Conservation (phyloP, 2,888 invertebrate genomes). For the Drosophila paranaensis region DNA sequence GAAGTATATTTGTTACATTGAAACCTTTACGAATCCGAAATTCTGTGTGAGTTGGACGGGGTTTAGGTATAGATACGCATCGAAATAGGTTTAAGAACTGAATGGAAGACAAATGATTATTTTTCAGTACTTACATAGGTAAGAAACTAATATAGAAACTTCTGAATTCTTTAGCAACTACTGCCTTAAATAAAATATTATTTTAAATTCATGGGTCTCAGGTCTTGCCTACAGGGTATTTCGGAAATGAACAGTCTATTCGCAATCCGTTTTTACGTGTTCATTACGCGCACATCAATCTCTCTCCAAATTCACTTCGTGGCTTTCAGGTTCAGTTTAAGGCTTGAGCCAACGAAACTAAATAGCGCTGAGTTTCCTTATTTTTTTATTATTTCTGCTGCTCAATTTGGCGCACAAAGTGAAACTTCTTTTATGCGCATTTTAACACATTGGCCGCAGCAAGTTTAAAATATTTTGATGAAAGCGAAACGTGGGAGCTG, state of each 20-base stretch:
- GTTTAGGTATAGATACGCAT: too few species aligned
- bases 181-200: too few species aligned
- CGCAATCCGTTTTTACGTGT: not conserved
- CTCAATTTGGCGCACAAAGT: conserved; percentile 8
- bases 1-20: too few species aligned
- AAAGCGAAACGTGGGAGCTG: conserved; percentile 10
- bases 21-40: too few species aligned
- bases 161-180: too few species aligned
- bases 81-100: too few species aligned
- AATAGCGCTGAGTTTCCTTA: conserved; percentile 21
- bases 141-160: too few species aligned
- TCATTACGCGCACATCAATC: conserved; percentile 33
- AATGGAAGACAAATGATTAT: too few species aligned
- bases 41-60: too few species aligned
- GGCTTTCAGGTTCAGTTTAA: conserved; percentile 11
- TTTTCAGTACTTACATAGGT: not conserved
- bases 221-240: conserved; percentile 2
- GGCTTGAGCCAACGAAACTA: conserved; percentile 20
- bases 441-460: conserved; percentile 16
- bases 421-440: conserved; percentile 11
- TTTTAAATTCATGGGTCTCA: not conserved
- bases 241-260: not conserved
- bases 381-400: not conserved
- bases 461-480: conserved; percentile 23
- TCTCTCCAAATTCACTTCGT: conserved; percentile 22